Evolutionary conservation across 2,113 vertebrate species (phyloP).

Genomic region (Balaeniceps rex): DNA sequence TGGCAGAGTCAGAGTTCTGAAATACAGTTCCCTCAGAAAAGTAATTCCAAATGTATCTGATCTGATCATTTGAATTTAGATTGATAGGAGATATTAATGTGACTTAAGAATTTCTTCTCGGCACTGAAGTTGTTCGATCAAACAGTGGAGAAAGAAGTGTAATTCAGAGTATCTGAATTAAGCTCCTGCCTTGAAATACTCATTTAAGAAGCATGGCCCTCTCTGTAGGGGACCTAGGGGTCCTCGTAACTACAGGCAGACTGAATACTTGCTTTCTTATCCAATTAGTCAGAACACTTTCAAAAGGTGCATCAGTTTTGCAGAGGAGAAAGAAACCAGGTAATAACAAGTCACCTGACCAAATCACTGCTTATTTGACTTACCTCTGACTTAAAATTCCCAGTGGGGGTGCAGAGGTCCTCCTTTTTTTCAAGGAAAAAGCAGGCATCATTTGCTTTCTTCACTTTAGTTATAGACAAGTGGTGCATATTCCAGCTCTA

Average conservation of each 20-base stretch:
- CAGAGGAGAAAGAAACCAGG: neutral
- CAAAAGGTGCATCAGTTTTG: neutral
- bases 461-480: neutral
- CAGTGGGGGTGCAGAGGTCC: fast-evolving
- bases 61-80: neutral
- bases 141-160: neutral
- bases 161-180: neutral
- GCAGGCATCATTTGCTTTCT: neutral
- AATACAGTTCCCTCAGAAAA: neutral
- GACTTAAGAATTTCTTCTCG: neutral
- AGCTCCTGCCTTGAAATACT: neutral
- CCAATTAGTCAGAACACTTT: neutral
- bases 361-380: neutral
- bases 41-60: neutral
- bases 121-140: neutral
- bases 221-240: fast-evolving
- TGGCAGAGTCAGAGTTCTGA: neutral
- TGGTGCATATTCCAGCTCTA: neutral
- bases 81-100: neutral
- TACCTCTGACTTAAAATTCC: neutral
- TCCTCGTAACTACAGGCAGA: neutral
- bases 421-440: neutral
- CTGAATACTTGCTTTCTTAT: neutral
- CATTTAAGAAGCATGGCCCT: fast-evolving
- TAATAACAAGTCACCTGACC: too few species aligned